A percentile compares a stretch with the other conserved stretches of the same genome.
Evolutionary conservation across 1,140 invertebrate species (phyloP).

Genomic region (Penaeus chinensis): DNA sequence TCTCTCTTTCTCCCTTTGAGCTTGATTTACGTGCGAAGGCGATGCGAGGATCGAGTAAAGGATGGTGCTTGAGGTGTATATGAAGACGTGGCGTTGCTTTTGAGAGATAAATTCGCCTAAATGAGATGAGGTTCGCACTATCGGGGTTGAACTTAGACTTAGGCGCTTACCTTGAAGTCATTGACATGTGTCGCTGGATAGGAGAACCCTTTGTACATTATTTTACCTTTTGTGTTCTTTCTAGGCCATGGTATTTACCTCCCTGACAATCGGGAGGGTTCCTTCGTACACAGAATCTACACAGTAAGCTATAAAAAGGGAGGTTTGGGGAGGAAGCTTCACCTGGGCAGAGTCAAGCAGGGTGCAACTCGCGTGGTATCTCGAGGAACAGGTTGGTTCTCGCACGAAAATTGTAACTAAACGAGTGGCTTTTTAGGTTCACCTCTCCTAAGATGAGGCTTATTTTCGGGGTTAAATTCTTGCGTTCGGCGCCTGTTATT

Average conservation of each 20-base stretch:
- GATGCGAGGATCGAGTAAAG: background rate
- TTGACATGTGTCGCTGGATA: slow-evolving; percentile 2
- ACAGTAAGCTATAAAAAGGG: background rate
- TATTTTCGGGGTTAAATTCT: background rate
- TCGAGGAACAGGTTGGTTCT: slow-evolving; percentile 51
- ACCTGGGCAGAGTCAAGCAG: background rate
- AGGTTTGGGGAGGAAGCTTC: background rate
- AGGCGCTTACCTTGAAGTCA: slow-evolving; percentile 49
- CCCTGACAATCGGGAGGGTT: too few species aligned
- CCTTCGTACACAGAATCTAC: too few species aligned
- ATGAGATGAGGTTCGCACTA: background rate
- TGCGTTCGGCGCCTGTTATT: background rate
- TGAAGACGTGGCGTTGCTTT: background rate
- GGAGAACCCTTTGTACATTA: background rate
- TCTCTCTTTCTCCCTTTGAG: too few species aligned
- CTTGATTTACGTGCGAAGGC: too few species aligned
- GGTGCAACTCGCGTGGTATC: slow-evolving; percentile 42
- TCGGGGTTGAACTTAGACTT: slow-evolving; percentile 38
- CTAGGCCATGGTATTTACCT: background rate
- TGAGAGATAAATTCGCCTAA: too few species aligned
- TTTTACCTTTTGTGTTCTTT: background rate
- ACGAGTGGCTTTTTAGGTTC: slow-evolving; percentile 9
- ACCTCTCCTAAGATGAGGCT: background rate
- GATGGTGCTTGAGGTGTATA: background rate
- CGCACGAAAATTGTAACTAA: slow-evolving; percentile 60